Percentiles rank a stretch among this genome's conserved stretches.
These are phyloP conservation scores for Laterallus jamaicensis DNA, from an alignment of 2,113 vertebrate genomes.

Conservation along the genomic window DNA sequence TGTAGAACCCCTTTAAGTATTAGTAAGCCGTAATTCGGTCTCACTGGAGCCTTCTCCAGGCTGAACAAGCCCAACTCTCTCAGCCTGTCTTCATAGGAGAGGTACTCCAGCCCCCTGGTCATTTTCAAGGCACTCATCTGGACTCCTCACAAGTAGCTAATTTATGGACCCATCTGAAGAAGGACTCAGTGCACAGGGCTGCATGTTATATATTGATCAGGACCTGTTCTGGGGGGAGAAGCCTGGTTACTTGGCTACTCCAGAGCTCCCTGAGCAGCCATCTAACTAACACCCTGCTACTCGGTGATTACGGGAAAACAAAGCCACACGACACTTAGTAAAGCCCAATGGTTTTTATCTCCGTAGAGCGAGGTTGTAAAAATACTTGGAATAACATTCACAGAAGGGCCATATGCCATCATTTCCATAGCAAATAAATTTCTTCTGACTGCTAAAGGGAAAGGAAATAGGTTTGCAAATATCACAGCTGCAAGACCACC, in stretches of 20 bases:
- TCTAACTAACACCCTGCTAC: not conserved
- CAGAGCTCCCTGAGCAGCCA: not conserved
- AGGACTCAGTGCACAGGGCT: not conserved
- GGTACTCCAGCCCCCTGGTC: too few relatives aligned
- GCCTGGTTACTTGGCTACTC: not conserved
- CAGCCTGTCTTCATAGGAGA: too few relatives aligned
- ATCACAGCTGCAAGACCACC: constrained; percentile 4
- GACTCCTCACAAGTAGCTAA: not conserved
- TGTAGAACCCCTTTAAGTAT: too few relatives aligned
- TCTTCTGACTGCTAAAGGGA: not conserved
- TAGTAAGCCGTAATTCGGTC: too few relatives aligned
- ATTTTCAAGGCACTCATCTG: too few relatives aligned
- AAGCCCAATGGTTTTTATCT: not conserved
- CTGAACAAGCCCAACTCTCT: too few relatives aligned
- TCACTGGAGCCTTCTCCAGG: too few relatives aligned
- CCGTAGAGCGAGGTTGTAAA: not conserved
- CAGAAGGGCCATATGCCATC: not conserved
- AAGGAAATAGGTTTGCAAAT: not conserved
- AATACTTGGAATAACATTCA: not conserved
- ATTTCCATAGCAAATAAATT: not conserved
- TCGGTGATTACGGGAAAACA: not conserved
- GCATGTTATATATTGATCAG: not conserved
- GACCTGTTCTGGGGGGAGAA: not conserved
- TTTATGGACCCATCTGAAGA: not conserved
- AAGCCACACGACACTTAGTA: not conserved